These are phyloP conservation scores for Heliconius hewitsoni DNA, from an alignment of 1,140 invertebrate genomes.

Conservation along the genomic window DNA sequence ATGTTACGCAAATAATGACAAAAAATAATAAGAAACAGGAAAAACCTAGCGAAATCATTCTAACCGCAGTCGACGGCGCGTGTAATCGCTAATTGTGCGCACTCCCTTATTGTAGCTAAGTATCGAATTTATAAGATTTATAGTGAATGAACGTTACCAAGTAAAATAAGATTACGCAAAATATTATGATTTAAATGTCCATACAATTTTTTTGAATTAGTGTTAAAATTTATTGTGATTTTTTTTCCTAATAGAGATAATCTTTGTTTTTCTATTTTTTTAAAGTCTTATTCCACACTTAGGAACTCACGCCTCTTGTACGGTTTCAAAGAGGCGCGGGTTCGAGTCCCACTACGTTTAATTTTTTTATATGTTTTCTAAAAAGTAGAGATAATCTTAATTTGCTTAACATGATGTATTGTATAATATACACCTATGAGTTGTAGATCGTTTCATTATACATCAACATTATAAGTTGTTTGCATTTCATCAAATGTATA, in stretches of 20 bases:
- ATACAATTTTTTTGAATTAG: neutral
- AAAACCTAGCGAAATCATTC: neutral
- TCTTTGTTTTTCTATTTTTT: too few relatives aligned
- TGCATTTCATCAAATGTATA: too few relatives aligned
- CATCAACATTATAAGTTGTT: too few relatives aligned
- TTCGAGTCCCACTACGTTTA: too few relatives aligned
- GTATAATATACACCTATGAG: too few relatives aligned
- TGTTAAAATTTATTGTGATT: neutral
- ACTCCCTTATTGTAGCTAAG: constrained; percentile 44
- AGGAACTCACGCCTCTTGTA: too few relatives aligned
- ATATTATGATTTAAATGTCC: constrained; percentile 31
- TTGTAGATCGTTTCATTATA: too few relatives aligned
- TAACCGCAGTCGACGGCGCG: constrained; percentile 35
- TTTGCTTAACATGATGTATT: neutral
- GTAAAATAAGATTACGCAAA: constrained; percentile 28
- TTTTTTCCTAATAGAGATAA: neutral
- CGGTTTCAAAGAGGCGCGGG: too few relatives aligned
- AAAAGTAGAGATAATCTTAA: neutral
- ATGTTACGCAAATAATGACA: neutral
- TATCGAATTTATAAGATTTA: constrained; percentile 29
- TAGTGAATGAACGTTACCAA: constrained; percentile 16
- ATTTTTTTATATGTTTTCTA: too few relatives aligned
- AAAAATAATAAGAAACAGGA: neutral
- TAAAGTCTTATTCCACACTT: too few relatives aligned
- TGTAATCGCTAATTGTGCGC: constrained; percentile 55